Evolutionary conservation across 1,140 invertebrate genomes (phyloP), one percentile per base, ranked within the genome.

Genomic region (Trichomalopsis sarcophagae): DNA sequence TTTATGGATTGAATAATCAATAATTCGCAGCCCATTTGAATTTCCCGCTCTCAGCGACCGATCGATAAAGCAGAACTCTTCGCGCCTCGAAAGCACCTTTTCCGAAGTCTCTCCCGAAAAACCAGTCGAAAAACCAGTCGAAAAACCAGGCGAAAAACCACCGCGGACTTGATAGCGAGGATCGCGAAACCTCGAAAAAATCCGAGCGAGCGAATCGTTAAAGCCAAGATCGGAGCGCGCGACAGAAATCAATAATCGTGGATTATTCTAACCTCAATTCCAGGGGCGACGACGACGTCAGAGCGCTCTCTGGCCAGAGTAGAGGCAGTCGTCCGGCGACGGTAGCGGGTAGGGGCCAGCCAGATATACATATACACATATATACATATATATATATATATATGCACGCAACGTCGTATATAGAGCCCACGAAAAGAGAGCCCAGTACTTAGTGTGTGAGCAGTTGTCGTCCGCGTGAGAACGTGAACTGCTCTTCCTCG

Each of bases 261-360:
- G 55, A 78, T 78, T 78, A 78, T 62, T 78, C 76, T 78, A 78
- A 78, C 76, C 76, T 78, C 76, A 78, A 78, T 78, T 50, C 55
- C 55, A 62, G 55, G 55, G 55, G 55, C 21, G 55, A 62, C 55
- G 17, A 62, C 55, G 55, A 62, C 55, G 55, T 62, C 55, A 62
- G 55, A 62, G 55, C 55, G 55, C 55, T 62, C 55, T 62, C 55
- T 62, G 50, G 50, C 13, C 50, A 55, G 50, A 55, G 50, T n/a
- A 62, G 55, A 62, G 55, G 55, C 55, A 62, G 55, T 62, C 55
- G 55, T 62, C 55, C 55, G 55, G 55, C 55, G 55, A 62, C 55
- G n/a, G 55, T 21, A 62, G 14, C 21, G 17, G n/a, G 55, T 21
- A 62, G 14, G 55, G 17, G 55, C 17, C 55, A 62, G 55, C 17